Evolutionary conservation across 1,140 invertebrate species (phyloP), one percentile per base, ranked within the genome.

Genomic region (Drosophila simulans): DNA sequence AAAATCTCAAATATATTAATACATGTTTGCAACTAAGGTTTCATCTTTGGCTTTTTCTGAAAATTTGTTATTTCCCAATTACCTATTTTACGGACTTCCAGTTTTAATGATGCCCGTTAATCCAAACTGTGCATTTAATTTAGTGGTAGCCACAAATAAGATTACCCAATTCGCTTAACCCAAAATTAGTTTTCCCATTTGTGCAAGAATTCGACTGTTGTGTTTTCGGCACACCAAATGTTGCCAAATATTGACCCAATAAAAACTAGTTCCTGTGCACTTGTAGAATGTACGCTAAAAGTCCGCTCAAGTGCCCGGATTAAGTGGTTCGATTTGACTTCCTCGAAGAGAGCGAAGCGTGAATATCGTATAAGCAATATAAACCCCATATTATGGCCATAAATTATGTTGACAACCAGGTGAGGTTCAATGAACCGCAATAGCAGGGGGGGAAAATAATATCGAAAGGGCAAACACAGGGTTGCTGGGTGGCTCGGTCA

Each of bases 381-480:
- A 43, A 11, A 10, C 5, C 27, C 45, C 1, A 51, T 22, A 49
- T 65, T 35, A 56, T 22, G 25, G 42, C 71, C 62, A 66, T 65
- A 64, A 72, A 84, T 83, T 66, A 72, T 42, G 34, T 42, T n/a
- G 27, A 17, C 7, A 51, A 27, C 15, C 63, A 62, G 40, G 37
- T 34, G 43, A 58, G 42, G 84, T 89, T 79, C 84, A 83, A 83
- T 83, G 84, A 89, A 88, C 83, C 66, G 43, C 11, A 49, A 49
- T 43, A 60, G 31, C 63, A 17, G 17, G 17, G 31, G 60, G 42
- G 37, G 15, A 40, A 66, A 68, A 51, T 15, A 48, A 63, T 35
- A 52, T 35, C 15, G 31, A 52, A 86, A 88, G 83, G 79, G 83
- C 84, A 20, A 76, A 65, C 17, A 54, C 76, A 77, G 83, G 84